Conservation (phyloP, 2,113 vertebrate species). For the Melanerpes aurifrons region DNA sequence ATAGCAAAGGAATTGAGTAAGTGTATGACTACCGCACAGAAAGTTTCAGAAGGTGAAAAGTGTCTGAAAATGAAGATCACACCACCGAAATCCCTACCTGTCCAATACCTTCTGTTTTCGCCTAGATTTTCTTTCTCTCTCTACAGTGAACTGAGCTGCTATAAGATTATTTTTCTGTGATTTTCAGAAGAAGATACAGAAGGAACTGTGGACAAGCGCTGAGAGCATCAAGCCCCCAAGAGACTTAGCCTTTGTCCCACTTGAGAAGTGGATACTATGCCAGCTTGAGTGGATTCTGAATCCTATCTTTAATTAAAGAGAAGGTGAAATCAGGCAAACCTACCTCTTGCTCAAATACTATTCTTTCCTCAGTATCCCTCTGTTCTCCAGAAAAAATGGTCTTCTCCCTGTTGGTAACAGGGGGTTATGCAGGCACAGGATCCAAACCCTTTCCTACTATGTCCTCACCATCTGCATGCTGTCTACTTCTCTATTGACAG, state of each 20-base stretch:
- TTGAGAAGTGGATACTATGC: not conserved
- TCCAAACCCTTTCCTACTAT: constrained; percentile 20
- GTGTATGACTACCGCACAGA: not conserved
- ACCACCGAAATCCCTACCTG: not conserved
- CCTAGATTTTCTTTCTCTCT: not conserved
- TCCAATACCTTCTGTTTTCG: not conserved
- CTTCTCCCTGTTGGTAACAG: constrained; percentile 26
- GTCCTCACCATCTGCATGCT: constrained; percentile 7
- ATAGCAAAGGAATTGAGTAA: not conserved
- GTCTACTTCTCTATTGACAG: constrained; percentile 33
- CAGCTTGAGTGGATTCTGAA: not conserved
- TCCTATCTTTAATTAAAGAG: constrained; percentile 10
- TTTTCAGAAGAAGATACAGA: not conserved
- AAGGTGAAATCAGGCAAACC: constrained; percentile 27
- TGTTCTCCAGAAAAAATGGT: constrained; percentile 33
- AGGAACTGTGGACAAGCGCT: not conserved
- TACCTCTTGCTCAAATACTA: constrained; percentile 58
- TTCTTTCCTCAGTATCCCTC: constrained; percentile 7
- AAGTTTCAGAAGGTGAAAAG: not conserved
- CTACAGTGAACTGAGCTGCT: not conserved
- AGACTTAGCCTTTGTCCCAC: not conserved
- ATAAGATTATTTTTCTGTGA: not conserved
- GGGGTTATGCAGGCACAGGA: not conserved
- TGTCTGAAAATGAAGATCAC: constrained; percentile 18
- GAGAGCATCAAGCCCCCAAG: not conserved